These are phyloP conservation scores for Corythornis madagascariensis DNA, from an alignment of 2,113 vertebrate genomes.

Conservation along the genomic window DNA sequence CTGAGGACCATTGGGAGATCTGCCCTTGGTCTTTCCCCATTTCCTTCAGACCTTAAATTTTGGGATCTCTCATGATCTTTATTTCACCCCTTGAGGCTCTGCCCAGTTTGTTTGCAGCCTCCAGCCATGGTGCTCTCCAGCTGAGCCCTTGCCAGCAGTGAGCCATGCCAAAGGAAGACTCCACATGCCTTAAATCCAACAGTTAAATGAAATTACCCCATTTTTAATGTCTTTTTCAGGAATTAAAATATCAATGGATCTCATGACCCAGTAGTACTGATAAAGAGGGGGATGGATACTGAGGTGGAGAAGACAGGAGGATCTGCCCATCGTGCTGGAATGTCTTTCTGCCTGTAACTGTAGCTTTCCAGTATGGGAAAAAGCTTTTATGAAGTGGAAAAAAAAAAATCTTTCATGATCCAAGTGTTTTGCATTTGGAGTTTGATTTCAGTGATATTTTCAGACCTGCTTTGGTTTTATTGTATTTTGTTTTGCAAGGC, in stretches of 20 bases:
- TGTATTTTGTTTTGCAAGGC: neutral
- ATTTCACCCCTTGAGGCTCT: neutral
- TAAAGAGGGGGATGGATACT: rapidly evolving
- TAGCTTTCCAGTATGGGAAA: neutral
- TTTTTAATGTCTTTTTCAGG: neutral
- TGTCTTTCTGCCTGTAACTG: neutral
- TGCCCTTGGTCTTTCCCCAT: neutral
- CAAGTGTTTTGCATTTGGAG: neutral
- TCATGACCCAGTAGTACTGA: rapidly evolving
- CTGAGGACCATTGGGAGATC: neutral
- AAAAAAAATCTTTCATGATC: neutral
- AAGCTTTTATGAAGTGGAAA: neutral
- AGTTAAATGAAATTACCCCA: neutral
- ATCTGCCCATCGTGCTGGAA: neutral
- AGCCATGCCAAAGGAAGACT: neutral
- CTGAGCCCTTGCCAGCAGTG: rapidly evolving
- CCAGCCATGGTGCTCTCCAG: rapidly evolving
- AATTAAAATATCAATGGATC: neutral
- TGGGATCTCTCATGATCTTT: rapidly evolving
- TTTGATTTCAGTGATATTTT: slow-evolving; percentile 14
- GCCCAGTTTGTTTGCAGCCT: neutral
- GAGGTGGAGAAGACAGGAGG: neutral
- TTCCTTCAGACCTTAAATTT: neutral
- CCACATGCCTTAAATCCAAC: neutral
- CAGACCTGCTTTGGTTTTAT: slow-evolving; percentile 19